phyloP scores from a whole-genome alignment of 2,797 vertebrate species.

The Typhlichthys subterraneus region DNA sequence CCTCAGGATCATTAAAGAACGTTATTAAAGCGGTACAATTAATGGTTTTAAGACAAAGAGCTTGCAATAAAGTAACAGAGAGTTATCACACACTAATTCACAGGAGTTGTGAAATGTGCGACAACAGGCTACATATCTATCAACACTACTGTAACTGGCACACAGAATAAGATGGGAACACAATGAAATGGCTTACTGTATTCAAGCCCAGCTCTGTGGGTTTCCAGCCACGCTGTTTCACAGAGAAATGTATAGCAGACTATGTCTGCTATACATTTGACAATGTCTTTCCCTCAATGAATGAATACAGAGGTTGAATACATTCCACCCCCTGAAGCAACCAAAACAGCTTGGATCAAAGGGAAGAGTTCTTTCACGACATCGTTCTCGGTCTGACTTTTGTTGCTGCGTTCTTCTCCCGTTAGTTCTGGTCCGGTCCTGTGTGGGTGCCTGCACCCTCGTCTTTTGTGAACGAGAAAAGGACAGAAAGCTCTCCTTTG shows the following conservation, averaged over 20 bases:
- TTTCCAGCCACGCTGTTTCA: constrained; percentile 53
- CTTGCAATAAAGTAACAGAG: constrained; percentile 22
- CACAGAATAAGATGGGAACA: constrained; percentile 15
- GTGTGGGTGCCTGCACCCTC: constrained; percentile 19
- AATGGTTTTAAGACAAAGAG: constrained; percentile 22
- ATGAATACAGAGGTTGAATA: constrained; percentile 36
- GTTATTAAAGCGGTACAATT: constrained; percentile 7
- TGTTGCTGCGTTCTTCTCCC: constrained; percentile 38
- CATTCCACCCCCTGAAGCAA: constrained; percentile 49
- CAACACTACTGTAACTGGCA: constrained; percentile 27
- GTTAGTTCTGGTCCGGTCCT: constrained; percentile 29
- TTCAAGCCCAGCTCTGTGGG: constrained; percentile 48
- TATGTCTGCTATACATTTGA: background rate
- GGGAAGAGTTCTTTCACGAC: constrained; percentile 34
- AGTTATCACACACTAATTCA: constrained; percentile 19
- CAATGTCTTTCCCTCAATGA: constrained; percentile 42
- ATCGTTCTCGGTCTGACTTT: constrained; percentile 31
- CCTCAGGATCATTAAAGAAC: background rate
- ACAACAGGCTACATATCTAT: constrained; percentile 29
- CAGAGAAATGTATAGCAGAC: constrained; percentile 45
- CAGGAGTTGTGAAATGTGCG: constrained; percentile 27
- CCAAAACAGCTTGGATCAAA: constrained; percentile 37
- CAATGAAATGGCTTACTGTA: constrained; percentile 66
- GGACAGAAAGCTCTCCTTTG: constrained; percentile 48
- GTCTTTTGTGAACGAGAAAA: constrained; percentile 48